Evolutionary conservation across 2,888 invertebrate genomes (phyloP), one percentile per base, ranked within the genome.

Genomic region (Taphrorychus bicolor): DNA sequence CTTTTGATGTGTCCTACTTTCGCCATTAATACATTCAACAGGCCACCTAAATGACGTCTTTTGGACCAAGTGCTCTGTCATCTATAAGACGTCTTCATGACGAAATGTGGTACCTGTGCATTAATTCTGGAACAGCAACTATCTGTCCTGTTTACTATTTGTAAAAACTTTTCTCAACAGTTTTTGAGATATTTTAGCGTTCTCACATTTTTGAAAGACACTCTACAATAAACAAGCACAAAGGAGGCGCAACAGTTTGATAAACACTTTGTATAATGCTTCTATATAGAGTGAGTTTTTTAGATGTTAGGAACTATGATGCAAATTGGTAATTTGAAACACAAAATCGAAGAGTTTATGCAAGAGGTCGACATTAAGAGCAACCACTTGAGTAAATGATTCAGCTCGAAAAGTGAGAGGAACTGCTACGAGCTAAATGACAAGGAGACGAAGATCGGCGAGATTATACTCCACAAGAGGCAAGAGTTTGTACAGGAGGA

Each of bases 351-450:
- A 80, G 77, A 80, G 70, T 70, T 74, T 49, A 61, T 74, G 52
- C 66, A 74, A 54, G 79, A 80, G 69, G 75, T 71, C 60, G 66
- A 70, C 59, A 74, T 78, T n/a, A 80, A 80, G 75, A 56, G 68
- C 3, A 71, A 70, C 3, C 80, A 78, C 57, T 57, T 80, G 4
- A 63, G 73, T 49, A 70, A 73, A 3, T 83, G 82, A 82, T 79
- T 83, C 72, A 75, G 78, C 58, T 77, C 84, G 22, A 79, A 81
- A 71, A 75, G 76, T 24, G 82, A 83, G 73, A 82, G 82, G 75
- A 78, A 76, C 61, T 61, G 74, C 24, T 72, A 79, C 4, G 70
- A 72, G 22, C 76, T 77, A 42, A 69, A 14, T 74, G 24, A 72
- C 72, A 66, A 75, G 77, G 65, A 78, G 82, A 70, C 68, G n/a